Percentiles rank a stretch among this genome's conserved stretches.
phyloP scores from a whole-genome alignment of 2,888 invertebrate genomes.

The Agrilus cyanescens region DNA sequence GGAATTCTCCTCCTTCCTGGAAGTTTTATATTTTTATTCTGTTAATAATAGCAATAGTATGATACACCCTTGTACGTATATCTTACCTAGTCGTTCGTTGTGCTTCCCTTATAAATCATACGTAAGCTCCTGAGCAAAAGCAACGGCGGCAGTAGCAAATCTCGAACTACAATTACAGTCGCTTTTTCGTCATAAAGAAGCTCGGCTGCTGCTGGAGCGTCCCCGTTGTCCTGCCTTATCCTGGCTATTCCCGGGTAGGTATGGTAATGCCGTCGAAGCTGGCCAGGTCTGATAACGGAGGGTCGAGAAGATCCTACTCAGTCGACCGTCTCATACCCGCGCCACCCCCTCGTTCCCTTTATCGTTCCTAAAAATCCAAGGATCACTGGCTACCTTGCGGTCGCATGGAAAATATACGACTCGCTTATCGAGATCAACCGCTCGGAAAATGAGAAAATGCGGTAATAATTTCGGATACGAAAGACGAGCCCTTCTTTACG shows the following conservation, averaged over 20 bases:
- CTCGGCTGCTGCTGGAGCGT: neutral
- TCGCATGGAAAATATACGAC: slow-evolving; percentile 21
- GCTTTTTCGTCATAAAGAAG: neutral
- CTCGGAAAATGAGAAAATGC: too few relatives aligned
- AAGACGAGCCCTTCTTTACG: too few relatives aligned
- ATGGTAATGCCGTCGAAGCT: slow-evolving; percentile 37
- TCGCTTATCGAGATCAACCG: too few relatives aligned
- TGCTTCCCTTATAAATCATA: too few relatives aligned
- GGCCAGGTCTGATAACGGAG: slow-evolving; percentile 38
- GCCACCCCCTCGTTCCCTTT: slow-evolving; percentile 9
- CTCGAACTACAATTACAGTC: slow-evolving; percentile 1
- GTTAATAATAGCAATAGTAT: too few relatives aligned
- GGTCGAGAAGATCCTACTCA: slow-evolving; percentile 27
- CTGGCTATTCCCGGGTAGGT: slow-evolving; percentile 35
- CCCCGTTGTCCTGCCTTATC: slow-evolving; percentile 21
- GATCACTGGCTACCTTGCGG: slow-evolving; percentile 27
- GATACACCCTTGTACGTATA: too few relatives aligned
- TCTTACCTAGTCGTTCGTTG: too few relatives aligned
- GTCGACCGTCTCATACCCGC: slow-evolving; percentile 16
- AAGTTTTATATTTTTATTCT: too few relatives aligned
- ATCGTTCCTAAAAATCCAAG: slow-evolving; percentile 20
- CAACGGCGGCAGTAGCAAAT: too few relatives aligned
- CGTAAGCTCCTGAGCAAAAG: too few relatives aligned
- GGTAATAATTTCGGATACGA: too few relatives aligned
- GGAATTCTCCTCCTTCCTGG: too few relatives aligned